Base-by-base conservation (phyloP, 2,113 vertebrate genomes). In the Psilopogon haemacephalus region DNA sequence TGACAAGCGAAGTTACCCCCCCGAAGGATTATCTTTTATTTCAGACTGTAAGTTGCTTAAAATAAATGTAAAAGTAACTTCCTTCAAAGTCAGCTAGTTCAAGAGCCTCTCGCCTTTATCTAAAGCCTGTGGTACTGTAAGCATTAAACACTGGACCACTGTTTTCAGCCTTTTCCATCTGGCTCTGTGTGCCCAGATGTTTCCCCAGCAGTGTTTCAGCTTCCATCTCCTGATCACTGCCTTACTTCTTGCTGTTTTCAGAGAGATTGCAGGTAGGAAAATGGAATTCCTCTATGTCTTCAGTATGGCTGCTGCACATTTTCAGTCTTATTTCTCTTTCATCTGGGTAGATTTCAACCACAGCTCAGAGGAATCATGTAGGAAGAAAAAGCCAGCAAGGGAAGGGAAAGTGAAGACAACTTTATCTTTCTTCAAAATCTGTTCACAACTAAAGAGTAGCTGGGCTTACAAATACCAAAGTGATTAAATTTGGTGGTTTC, bases 241-340 rank as follows among this genome's bases (percentile, higher is more conserved):
- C 35, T n/a, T 1, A 0, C 21, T 70, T 26, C 56, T 30, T 0
- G 1, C 18, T 1, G 0, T 38, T 72, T 60, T 54, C 26, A 35
- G 30, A 60, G 17, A 28, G 44, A 77, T 2, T 13, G 7, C 48
- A 23, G 24, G 42, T n/a, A 44, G 84, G 32, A 33, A 6, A 4
- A 5, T 33, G 38, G n/a, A 60, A 46, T 4, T 20, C 12, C 18
- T 38, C 40, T 67, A 8, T 15, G 13, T 6, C 0, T 33, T 19
- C 5, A 1, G 27, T 42, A 60, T 1, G 1, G 18, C 40, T 50
- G 42, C 20, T 1, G 0, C 0, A 1, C 44, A 73, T 60, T 78
- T 56, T 38, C 5, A 0, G 23, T 11, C 11, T 20, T 27, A 27
- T 46, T 68, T 37, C 11, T 35, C n/a, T 69, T 62, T 24, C 42